phyloP scores from a whole-genome alignment of 92 coral and sea anemone species.

The Epizoanthus scotinus region DNA sequence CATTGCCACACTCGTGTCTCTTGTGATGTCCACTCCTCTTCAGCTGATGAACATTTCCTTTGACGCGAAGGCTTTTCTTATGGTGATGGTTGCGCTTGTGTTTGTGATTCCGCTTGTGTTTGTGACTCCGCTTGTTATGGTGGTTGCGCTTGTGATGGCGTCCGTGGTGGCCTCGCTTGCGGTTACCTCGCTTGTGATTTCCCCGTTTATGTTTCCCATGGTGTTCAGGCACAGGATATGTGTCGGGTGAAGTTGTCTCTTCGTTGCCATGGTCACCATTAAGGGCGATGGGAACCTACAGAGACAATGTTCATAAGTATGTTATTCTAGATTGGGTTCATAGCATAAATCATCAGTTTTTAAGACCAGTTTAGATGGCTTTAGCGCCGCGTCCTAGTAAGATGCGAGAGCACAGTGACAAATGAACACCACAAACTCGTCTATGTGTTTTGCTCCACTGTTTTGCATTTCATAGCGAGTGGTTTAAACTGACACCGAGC shows the following conservation, averaged over 20 bases:
- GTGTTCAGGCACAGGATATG: neutral
- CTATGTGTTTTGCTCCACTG: no score
- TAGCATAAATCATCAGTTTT: no score
- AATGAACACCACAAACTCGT: no score
- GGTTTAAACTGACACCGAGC: no score
- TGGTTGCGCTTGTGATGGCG: neutral
- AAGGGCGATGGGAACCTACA: neutral
- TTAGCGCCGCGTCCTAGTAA: no score
- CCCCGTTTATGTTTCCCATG: slow-evolving; percentile 7
- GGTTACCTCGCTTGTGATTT: neutral
- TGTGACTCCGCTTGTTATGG: neutral
- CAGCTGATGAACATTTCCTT: neutral
- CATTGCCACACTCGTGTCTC: neutral
- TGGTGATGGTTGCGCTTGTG: neutral
- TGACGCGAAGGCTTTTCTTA: neutral
- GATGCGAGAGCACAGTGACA: no score
- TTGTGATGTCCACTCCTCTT: neutral
- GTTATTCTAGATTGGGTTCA: neutral
- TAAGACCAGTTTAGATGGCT: no score
- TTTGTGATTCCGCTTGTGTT: neutral
- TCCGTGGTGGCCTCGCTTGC: neutral
- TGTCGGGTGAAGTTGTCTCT: neutral
- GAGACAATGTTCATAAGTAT: neutral
- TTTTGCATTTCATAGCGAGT: no score
- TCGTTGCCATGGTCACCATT: neutral